Percentiles rank a stretch among this genome's conserved stretches.
Evolutionary conservation across 2,113 vertebrate species (phyloP).

Genomic region (Notechis scutatus): DNA sequence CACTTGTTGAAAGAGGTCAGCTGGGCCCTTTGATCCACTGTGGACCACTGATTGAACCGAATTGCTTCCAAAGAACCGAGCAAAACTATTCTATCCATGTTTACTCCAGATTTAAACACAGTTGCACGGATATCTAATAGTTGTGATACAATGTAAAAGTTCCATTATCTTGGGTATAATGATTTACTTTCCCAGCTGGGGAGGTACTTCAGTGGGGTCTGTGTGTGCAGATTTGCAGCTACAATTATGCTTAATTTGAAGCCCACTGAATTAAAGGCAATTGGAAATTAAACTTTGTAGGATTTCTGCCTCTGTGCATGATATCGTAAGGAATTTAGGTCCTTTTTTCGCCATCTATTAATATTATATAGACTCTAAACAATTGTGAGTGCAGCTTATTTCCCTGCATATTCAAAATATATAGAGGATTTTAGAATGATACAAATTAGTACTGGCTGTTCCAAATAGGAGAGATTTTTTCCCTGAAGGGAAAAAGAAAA

Average conservation of each 20-base stretch:
- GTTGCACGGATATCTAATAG: neutral
- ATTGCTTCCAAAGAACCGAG: neutral
- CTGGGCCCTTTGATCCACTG: no score
- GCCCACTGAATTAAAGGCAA: neutral
- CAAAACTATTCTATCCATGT: neutral
- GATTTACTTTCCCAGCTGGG: neutral
- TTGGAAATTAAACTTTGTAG: neutral
- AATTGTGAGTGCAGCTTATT: neutral
- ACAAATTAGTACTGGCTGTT: neutral
- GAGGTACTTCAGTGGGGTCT: neutral
- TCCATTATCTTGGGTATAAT: neutral
- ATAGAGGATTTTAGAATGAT: neutral
- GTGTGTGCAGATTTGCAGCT: neutral
- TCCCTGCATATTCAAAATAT: neutral
- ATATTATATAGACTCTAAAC: neutral
- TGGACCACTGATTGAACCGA: neutral
- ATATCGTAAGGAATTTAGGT: neutral
- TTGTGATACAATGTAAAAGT: neutral
- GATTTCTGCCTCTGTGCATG: neutral
- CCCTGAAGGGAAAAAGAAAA: neutral
- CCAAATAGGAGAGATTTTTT: neutral
- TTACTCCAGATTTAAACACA: neutral
- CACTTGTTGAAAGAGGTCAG: neutral
- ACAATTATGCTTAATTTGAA: neutral
- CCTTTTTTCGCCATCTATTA: neutral